phyloP scores from a whole-genome alignment of 2,797 vertebrate species.

The Amniataba percoides region DNA sequence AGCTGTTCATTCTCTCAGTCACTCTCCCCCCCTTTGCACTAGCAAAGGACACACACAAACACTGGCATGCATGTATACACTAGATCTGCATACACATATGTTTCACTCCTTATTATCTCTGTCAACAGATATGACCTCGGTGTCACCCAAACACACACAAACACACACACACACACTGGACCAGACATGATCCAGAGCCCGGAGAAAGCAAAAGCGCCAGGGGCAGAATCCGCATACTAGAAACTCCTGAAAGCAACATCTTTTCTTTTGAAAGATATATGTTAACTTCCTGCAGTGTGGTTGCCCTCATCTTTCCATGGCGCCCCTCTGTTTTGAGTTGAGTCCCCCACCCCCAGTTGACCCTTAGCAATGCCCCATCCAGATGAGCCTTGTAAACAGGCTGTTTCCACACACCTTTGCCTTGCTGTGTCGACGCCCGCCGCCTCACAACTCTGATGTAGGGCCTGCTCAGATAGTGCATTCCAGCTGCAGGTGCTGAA shows the following conservation, averaged over 20 bases:
- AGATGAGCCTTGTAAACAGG: constrained; percentile 86
- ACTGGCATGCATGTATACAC: constrained; percentile 45
- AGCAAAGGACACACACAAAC: constrained; percentile 53
- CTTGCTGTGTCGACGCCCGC: constrained; percentile 83
- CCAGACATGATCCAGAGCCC: constrained; percentile 82
- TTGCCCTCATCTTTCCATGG: constrained; percentile 64
- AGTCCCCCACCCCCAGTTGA: constrained; percentile 82
- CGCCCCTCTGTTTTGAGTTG: constrained; percentile 79
- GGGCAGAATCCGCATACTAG: constrained; percentile 75
- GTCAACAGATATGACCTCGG: constrained; percentile 66
- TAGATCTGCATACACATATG: constrained; percentile 46
- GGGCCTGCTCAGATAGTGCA: constrained; percentile 76
- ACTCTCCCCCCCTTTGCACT: constrained; percentile 28
- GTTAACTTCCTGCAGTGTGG: constrained; percentile 70
- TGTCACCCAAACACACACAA: constrained; percentile 29
- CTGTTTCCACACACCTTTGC: constrained; percentile 85
- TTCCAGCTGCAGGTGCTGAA: constrained; percentile 87
- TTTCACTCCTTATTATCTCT: constrained; percentile 67
- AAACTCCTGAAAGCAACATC: constrained; percentile 71
- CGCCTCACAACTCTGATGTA: constrained; percentile 80
- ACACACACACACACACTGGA: constrained; percentile 37
- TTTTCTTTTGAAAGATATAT: constrained; percentile 75
- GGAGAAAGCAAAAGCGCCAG: constrained; percentile 77
- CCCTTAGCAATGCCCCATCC: constrained; percentile 80
- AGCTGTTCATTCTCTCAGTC: constrained; percentile 77